A percentile compares a stretch with the other conserved stretches of the same genome.
phyloP scores from a whole-genome alignment of 2,113 vertebrate genomes.

The Pseudopodoces humilis region DNA sequence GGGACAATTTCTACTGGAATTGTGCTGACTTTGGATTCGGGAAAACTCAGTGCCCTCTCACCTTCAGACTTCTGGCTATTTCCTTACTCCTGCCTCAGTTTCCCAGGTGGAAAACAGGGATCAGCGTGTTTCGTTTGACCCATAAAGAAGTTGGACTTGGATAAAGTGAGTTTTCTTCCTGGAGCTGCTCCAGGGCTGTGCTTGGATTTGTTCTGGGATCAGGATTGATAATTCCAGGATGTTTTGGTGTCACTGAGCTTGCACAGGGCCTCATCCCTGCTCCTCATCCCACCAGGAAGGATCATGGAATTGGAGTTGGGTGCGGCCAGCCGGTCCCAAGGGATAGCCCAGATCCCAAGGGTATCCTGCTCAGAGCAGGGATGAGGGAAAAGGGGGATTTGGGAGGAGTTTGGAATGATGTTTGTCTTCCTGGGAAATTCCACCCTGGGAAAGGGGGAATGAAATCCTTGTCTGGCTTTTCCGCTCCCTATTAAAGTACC shows the following conservation, averaged over 20 bases:
- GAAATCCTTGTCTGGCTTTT: neutral
- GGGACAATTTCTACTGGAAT: neutral
- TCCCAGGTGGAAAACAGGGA: neutral
- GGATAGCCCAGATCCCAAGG: neutral
- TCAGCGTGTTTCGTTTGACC: neutral
- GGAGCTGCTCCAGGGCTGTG: neutral
- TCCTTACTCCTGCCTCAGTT: neutral
- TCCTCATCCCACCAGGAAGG: neutral
- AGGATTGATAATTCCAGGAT: neutral
- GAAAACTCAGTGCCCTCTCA: neutral
- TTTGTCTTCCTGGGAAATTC: neutral
- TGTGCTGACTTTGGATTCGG: neutral
- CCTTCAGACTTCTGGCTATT: neutral
- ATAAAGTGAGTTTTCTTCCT: neutral
- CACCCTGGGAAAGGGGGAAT: neutral
- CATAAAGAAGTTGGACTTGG: neutral
- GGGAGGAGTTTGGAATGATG: neutral
- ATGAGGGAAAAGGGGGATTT: neutral
- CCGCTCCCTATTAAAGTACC: fast-evolving
- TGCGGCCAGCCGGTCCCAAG: neutral
- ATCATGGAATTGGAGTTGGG: neutral
- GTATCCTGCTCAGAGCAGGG: neutral
- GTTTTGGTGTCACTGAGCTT: neutral
- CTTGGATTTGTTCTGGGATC: neutral
- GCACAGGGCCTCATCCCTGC: neutral